phyloP scores from a whole-genome alignment of 2,113 vertebrate species.

The Siniperca knerii region DNA sequence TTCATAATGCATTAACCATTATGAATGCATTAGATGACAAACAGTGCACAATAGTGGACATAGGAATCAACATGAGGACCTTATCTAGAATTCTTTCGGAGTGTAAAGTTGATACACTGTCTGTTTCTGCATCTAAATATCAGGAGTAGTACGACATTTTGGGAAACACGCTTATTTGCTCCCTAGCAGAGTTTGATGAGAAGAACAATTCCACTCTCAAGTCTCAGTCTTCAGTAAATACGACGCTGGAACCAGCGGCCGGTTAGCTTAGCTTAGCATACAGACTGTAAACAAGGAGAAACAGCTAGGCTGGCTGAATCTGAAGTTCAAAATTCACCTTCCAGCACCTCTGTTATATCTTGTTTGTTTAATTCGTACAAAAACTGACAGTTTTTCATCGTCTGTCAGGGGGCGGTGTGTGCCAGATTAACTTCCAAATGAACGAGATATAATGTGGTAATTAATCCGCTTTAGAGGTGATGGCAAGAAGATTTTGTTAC shows the following conservation, averaged over 20 bases:
- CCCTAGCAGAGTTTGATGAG: neutral
- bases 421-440: neutral
- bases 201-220: too few relatives aligned
- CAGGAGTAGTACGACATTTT: neutral
- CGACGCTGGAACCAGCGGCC: neutral
- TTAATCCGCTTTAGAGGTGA: neutral
- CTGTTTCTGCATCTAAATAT: neutral
- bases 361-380: neutral
- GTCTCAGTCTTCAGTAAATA: neutral
- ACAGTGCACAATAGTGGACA: neutral
- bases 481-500: neutral
- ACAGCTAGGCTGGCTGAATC: neutral
- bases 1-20: neutral
- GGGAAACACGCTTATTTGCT: neutral
- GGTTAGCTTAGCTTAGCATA: constrained; percentile 5
- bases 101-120: neutral
- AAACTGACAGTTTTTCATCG: neutral
- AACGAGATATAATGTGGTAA: neutral
- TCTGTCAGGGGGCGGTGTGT: neutral
- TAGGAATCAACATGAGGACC: neutral
- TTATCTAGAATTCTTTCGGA: neutral
- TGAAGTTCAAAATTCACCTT: neutral
- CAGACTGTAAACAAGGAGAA: neutral
- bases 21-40: neutral
- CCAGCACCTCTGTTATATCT: too few relatives aligned